These are phyloP conservation scores for Tromatobia lineatoria DNA, from an alignment of 2,888 invertebrate genomes.

Conservation along the genomic window DNA sequence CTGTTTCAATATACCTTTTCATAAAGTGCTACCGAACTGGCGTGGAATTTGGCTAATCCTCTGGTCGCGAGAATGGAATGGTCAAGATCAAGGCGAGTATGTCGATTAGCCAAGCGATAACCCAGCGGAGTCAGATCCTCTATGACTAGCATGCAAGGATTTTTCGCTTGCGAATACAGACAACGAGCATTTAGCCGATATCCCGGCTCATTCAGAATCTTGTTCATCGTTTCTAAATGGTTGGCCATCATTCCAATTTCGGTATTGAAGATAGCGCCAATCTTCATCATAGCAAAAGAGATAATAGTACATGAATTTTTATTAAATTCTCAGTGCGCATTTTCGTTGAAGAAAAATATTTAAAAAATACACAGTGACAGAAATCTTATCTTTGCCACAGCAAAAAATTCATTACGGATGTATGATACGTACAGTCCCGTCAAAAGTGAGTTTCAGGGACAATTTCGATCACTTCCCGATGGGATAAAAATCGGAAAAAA, in stretches of 20 bases:
- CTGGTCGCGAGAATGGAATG: constrained; percentile 86
- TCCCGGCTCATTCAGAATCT: constrained; percentile 69
- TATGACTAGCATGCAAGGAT: constrained; percentile 85
- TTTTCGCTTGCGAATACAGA: constrained; percentile 78
- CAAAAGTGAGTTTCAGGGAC: too few species aligned
- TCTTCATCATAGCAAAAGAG: not conserved
- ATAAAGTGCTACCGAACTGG: constrained; percentile 86
- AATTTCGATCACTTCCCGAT: too few species aligned
- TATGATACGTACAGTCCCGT: too few species aligned
- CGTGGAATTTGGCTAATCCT: constrained; percentile 87
- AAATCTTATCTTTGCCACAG: too few species aligned
- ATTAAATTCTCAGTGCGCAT: not conserved
- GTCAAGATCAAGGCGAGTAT: constrained; percentile 86
- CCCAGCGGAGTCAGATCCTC: constrained; percentile 87
- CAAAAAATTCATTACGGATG: too few species aligned
- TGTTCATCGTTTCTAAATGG: constrained; percentile 79
- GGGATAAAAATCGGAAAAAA: too few species aligned
- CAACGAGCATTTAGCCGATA: constrained; percentile 78
- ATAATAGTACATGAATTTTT: too few species aligned
- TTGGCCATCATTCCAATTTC: constrained; percentile 81
- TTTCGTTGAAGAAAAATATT: too few species aligned
- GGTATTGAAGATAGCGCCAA: constrained; percentile 73
- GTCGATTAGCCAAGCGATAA: constrained; percentile 86
- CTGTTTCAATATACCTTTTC: constrained; percentile 84
- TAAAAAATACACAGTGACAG: too few species aligned